Evolutionary conservation across 2,888 invertebrate species (phyloP), one percentile per base, ranked within the genome.

Genomic region (Metallyticus violacea): DNA sequence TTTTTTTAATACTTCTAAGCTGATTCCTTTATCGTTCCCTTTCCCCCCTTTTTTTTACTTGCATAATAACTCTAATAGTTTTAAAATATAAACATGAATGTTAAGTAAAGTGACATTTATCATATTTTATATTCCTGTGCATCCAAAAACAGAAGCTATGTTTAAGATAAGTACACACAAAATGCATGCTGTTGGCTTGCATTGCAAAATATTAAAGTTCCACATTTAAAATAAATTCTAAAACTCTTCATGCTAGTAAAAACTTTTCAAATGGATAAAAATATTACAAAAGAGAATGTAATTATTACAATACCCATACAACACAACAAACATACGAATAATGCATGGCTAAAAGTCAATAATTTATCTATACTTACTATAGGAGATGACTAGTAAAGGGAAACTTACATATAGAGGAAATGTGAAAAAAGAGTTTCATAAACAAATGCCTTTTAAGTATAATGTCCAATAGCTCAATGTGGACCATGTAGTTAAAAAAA

Each of bases 321-420:
- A 62, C 40, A 62, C 40, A 62, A 62, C 40, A 62, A 15, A 62
- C 40, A 62, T n/a, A n/a, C n/a, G n/a, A 22, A 9, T 62, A 62
- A 62, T 62, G 40, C 40, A n/a, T 62, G 40, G 15, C 40, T 62
- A 62, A 22, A 62, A 62, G 40, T 62, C 28, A 22, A 27, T 80
- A 80, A 9, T 22, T 80, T 27, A 80, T 28, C 28, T 22, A 22
- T 28, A 22, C 26, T 27, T 80, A 22, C 79, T 27, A 7, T 6
- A 81, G 81, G 81, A 81, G 81, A 81, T 25, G 81, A 81, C 81
- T 29, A 81, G 81, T 81, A 81, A 81, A 30, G 81, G 81, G 26
- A 81, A 81, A 29, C 25, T 81, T 81, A 9, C 30, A 81, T n/a
- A 30, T 30, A 30, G 28, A 81, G 25, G 81, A 81, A 26, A 26